Evolutionary conservation across 64 coral and sea anemone species (phyloP).

Genomic region (Dendrophyllia cribrosa): DNA sequence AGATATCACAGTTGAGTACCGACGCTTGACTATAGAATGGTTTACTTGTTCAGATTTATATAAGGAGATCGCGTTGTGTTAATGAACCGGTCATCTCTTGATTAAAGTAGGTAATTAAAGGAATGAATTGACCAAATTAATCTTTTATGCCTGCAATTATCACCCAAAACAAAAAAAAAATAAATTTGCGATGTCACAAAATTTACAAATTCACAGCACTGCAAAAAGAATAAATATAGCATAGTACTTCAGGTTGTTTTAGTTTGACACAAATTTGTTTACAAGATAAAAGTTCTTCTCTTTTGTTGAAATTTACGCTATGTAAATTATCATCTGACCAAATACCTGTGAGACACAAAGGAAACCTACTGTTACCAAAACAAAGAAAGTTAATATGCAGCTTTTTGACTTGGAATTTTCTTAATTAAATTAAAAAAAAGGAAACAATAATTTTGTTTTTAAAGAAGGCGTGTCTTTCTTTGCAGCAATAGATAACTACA

Average conservation of each 20-base stretch:
- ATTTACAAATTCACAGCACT: background rate
- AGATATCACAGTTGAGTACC: no score
- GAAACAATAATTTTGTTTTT: no score
- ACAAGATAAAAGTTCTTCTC: no score
- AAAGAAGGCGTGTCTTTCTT: no score
- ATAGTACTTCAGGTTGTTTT: background rate
- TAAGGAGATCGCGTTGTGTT: background rate
- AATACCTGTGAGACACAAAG: no score
- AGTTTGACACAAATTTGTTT: no score
- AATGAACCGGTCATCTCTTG: background rate
- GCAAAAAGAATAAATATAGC: background rate
- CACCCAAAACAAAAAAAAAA: background rate
- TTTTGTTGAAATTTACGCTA: no score
- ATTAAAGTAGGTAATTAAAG: background rate
- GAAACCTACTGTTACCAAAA: background rate
- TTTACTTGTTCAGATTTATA: background rate
- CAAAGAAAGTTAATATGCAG: background rate
- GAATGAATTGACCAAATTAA: constrained; percentile 8
- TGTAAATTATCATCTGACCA: no score
- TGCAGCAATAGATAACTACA: no score
- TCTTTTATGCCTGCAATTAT: background rate
- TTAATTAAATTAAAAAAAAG: background rate
- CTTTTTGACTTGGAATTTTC: background rate
- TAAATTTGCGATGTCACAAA: background rate
- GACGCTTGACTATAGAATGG: background rate